Conservation (phyloP, 2,113 vertebrate species). For the Brienomyrus brachyistius region DNA sequence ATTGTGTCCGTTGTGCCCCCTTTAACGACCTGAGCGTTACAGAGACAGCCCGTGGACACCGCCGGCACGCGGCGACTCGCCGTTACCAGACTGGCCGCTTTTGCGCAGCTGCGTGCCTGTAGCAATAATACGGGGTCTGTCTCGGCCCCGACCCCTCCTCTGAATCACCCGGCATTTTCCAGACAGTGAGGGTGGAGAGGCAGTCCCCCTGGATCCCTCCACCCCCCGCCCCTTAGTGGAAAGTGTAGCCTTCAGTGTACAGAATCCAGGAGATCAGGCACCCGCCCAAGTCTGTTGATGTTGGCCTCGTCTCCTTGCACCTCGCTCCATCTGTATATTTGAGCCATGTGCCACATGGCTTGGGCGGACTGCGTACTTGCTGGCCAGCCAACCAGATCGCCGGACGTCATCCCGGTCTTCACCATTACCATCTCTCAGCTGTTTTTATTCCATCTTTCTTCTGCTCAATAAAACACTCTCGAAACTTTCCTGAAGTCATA, state of each 20-base stretch:
- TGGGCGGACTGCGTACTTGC: constrained; percentile 32
- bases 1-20: not conserved
- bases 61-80: not conserved
- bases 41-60: not conserved
- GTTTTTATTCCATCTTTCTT: constrained; percentile 7
- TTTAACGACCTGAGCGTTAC: not conserved
- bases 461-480: not conserved
- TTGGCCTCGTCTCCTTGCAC: not conserved
- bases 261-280: constrained; percentile 1
- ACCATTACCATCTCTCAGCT: constrained; percentile 31
- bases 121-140: not conserved
- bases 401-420: constrained; percentile 37
- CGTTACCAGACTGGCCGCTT: not conserved
- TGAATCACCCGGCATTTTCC: constrained; percentile 7
- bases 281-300: not conserved
- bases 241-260: not conserved
- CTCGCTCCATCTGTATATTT: constrained; percentile 1
- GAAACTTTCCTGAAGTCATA: not conserved
- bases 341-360: constrained; percentile 22
- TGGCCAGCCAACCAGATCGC: constrained; percentile 48
- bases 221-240: not conserved
- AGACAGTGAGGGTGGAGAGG: constrained; percentile 13
- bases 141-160: not conserved
- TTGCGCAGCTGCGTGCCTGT: not conserved
- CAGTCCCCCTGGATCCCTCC: not conserved